These are phyloP conservation scores for Stratiolaelaps scimitus DNA, from an alignment of 1,140 invertebrate species.

Conservation along the genomic window DNA sequence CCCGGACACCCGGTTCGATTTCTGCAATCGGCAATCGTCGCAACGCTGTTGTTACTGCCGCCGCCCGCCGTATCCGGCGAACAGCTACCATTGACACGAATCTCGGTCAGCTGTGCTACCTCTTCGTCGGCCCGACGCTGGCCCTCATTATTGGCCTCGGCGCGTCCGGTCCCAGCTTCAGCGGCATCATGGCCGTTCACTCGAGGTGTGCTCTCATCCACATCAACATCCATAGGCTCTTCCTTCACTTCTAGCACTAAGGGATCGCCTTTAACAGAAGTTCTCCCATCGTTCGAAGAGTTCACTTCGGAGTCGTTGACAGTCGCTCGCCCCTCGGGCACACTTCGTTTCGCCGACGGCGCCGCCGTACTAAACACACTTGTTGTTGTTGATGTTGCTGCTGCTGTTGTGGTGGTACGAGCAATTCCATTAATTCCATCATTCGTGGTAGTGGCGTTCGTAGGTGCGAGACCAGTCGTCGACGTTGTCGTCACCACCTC, in stretches of 20 bases:
- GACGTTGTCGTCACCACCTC: not conserved
- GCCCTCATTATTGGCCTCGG: not conserved
- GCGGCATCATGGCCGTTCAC: no score
- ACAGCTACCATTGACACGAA: not conserved
- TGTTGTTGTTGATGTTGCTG: not conserved
- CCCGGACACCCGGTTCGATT: no score
- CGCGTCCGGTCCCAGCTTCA: no score
- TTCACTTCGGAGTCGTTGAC: no score
- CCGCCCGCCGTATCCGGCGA: not conserved
- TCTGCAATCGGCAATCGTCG: no score
- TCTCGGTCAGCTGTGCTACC: slow-evolving; percentile 10
- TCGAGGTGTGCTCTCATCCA: no score
- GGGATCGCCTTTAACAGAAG: not conserved
- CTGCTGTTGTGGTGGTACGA: not conserved
- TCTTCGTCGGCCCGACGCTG: slow-evolving; percentile 3
- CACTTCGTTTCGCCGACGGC: not conserved
- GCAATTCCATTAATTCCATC: not conserved
- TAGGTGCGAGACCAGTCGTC: not conserved
- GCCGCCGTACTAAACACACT: not conserved
- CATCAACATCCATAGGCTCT: slow-evolving; percentile 19
- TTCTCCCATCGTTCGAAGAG: not conserved
- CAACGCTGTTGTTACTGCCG: no score
- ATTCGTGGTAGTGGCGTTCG: not conserved
- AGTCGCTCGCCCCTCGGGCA: no score
- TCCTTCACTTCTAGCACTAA: slow-evolving; percentile 1